Percentiles rank a stretch among this genome's conserved stretches.
Evolutionary conservation across 1,140 invertebrate species (phyloP).

Genomic region (Matsumurasca onukii): DNA sequence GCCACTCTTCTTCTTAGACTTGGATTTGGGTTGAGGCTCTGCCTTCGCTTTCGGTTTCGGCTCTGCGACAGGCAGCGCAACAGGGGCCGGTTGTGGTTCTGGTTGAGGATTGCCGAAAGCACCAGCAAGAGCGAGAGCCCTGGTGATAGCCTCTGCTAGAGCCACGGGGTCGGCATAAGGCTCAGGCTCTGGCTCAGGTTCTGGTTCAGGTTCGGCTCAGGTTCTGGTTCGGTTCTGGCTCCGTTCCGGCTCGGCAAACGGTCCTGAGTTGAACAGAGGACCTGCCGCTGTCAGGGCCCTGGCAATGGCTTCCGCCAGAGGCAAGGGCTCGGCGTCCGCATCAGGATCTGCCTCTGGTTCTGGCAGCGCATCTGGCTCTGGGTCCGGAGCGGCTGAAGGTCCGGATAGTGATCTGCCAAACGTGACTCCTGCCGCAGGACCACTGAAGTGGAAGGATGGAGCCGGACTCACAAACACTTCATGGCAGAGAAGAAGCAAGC

Average conservation of each 20-base stretch:
- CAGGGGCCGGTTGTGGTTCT: not conserved
- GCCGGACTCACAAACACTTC: not conserved
- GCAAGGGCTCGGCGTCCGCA: not conserved
- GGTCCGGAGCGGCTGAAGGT: not conserved
- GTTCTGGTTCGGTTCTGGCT: not conserved
- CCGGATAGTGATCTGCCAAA: not conserved
- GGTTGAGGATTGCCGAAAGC: not conserved
- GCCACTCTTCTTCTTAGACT: too few relatives aligned
- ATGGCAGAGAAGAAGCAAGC: constrained; percentile 4
- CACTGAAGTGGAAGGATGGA: not conserved
- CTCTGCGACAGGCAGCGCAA: not conserved
- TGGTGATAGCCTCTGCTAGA: not conserved
- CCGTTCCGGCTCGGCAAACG: not conserved
- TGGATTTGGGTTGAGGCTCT: too few relatives aligned
- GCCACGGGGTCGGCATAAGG: not conserved
- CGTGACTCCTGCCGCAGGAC: not conserved
- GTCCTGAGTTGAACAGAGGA: too few relatives aligned
- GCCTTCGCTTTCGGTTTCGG: too few relatives aligned
- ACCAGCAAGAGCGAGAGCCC: not conserved
- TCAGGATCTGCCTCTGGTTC: not conserved
- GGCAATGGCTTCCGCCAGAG: not conserved
- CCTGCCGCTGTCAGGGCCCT: too few relatives aligned
- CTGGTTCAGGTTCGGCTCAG: not conserved
- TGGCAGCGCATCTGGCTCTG: not conserved
- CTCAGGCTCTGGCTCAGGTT: constrained; percentile 2